Evolutionary conservation across 2,888 invertebrate species (phyloP).

Genomic region (Diadegma fenestrale): DNA sequence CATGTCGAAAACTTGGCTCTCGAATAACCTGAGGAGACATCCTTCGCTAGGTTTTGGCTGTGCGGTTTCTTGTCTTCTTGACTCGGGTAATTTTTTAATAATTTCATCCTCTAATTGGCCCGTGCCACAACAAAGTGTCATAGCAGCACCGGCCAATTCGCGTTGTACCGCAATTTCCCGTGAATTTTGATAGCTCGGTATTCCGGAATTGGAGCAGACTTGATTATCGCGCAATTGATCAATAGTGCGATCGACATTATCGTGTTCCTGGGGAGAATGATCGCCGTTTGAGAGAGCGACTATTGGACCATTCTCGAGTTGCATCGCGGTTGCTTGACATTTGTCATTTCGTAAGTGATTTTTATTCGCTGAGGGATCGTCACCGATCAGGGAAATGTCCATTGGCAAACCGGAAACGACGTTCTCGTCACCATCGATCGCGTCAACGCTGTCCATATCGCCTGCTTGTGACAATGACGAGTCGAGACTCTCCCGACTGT

Average conservation of each 20-base stretch:
- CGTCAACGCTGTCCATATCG: slow-evolving; percentile 82
- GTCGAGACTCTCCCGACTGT: slow-evolving; percentile 91
- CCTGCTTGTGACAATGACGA: slow-evolving; percentile 87
- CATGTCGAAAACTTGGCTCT: slow-evolving; percentile 99
- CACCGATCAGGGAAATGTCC: slow-evolving; percentile 72
- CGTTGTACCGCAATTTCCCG: slow-evolving; percentile 76
- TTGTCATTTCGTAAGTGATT: slow-evolving; percentile 70
- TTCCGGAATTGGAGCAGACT: slow-evolving; percentile 65
- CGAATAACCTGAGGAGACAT: slow-evolving; percentile 95
- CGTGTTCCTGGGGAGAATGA: slow-evolving; percentile 24
- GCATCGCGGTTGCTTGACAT: slow-evolving; percentile 63
- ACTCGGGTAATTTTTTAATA: slow-evolving; percentile 79
- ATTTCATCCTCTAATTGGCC: slow-evolving; percentile 75
- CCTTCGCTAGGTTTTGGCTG: slow-evolving; percentile 87
- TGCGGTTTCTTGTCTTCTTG: slow-evolving; percentile 82
- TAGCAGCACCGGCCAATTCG: slow-evolving; percentile 81
- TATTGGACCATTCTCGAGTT: slow-evolving; percentile 74
- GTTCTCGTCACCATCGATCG: slow-evolving; percentile 83
- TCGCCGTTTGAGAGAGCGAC: slow-evolving; percentile 59
- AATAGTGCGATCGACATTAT: slow-evolving; percentile 70
- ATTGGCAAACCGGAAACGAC: slow-evolving; percentile 79
- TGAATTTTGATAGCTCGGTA: slow-evolving; percentile 66
- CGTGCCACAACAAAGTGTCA: slow-evolving; percentile 83
- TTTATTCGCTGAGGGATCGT: slow-evolving; percentile 67
- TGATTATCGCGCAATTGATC: slow-evolving; percentile 73